Evolutionary conservation across 2,888 invertebrate genomes (phyloP), one percentile per base, ranked within the genome.

Genomic region (Unio pictorum): DNA sequence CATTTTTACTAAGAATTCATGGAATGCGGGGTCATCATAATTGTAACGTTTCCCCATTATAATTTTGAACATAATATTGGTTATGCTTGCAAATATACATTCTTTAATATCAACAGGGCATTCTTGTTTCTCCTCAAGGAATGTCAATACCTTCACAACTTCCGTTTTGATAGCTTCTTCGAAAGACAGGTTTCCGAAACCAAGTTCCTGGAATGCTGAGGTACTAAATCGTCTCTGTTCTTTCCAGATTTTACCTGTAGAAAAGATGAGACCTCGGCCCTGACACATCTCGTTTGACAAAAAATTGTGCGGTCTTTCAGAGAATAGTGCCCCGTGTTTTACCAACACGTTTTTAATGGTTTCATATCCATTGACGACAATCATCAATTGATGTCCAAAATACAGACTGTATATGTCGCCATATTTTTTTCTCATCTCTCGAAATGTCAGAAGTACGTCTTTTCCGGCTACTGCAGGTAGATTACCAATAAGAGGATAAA

Each of bases 1-100:
- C 23, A 81, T 68, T n/a, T 73, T 70, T 20, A 76, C 60, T 57
- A 84, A 34, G 55, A 81, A 72, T 3, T 68, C 61, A 1, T 67
- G 67, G 67, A 83, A 84, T 11, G 74, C 66, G 8, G 69, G 72
- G 62, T 84, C 82, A 17, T 82, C 71, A 68, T 80, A 79, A 11
- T 74, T 75, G 65, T 78, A 81, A 17, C 80, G 62, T 66, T 81
- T 66, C 8, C 81, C 81, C 64, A 82, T 79, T 0, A 73, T 68
- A 11, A 83, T 76, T 18, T 77, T 76, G 57, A 78, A 82, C 56
- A 82, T 76, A 26, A 83, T 72, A 45, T 83, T 83, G 20, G 80
- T 70, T 5, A 81, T 70, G 55, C 79, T 76, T 11, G 78, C 78
- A 30, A 75, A 73, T 4, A 79, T 61, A 20, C 69, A 64, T n/a